Evolutionary conservation across 2,797 vertebrate species (phyloP), one percentile per base, ranked within the genome.

Genomic region (Gephyroberyx darwinii): DNA sequence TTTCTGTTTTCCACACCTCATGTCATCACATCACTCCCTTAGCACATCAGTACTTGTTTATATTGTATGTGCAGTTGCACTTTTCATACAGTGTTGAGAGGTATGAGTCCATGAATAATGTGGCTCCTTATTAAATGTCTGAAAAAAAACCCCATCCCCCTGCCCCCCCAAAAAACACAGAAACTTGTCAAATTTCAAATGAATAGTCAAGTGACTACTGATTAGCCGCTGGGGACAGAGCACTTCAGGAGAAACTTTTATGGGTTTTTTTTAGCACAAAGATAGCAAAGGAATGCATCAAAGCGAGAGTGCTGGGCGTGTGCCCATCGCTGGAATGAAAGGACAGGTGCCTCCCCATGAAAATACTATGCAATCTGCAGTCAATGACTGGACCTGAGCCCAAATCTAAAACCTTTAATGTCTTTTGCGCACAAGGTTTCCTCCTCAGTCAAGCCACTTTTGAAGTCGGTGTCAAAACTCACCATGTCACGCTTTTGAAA

Each of bases 231-330:
- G 56, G 82, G 77, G 83, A 88, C 74, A 54, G 77, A 74, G 77
- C 81, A 75, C 83, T 87, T 88, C 82, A 87, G 84, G 86, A 87
- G 72, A 87, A 90, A 83, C 7, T 20, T 59, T 65, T 66, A 30
- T 69, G 62, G n/a, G n/a, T 53, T 76, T 81, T 71, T 84, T 78
- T 70, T 58, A 83, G 84, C 88, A 91, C 89, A 92, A 89, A 89
- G 81, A 90, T 83, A 85, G 91, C 89, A 89, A 87, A 89, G 86
- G 78, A 90, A 91, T 82, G 85, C 88, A 85, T 91, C 85, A 89
- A 91, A 90, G 88, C 88, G 57, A 71, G 65, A 84, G 81, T 78
- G 83, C 80, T 80, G 84, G 86, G 72, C 57, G 72, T 2, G 43
- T 74, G 85, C 79, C 87, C 86, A 52, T 86, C 72, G 75, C 76